phyloP scores from a whole-genome alignment of 2,113 vertebrate genomes.

The Cariama cristata region DNA sequence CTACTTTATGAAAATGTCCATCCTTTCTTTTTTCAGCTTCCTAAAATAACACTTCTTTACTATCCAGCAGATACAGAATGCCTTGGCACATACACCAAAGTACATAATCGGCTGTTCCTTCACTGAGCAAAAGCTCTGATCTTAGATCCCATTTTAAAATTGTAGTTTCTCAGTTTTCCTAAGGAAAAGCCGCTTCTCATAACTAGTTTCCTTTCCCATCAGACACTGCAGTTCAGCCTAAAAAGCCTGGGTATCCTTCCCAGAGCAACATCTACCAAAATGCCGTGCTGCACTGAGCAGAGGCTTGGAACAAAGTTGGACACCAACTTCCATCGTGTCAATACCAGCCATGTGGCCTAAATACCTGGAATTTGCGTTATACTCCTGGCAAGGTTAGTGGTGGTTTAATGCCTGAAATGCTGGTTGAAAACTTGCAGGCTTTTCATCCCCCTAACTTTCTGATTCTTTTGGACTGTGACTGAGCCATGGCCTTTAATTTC shows the following conservation, averaged over 20 bases:
- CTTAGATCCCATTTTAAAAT: not conserved
- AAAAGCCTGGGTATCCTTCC: not conserved
- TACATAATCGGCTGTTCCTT: not conserved
- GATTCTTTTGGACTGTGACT: not conserved
- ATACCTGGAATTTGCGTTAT: not conserved
- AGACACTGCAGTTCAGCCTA: not conserved
- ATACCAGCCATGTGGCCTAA: not conserved
- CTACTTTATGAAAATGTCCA: not conserved
- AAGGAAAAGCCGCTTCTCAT: not conserved
- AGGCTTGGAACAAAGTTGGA: not conserved
- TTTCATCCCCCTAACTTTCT: not conserved
- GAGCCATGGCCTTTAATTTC: not conserved
- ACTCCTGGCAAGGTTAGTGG: not conserved
- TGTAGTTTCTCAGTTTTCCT: not conserved
- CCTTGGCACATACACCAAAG: not conserved
- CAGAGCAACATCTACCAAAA: not conserved
- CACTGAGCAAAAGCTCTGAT: not conserved
- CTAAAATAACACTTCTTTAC: not conserved
- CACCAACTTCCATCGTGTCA: not conserved
- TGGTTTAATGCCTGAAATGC: not conserved
- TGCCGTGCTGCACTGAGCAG: not conserved
- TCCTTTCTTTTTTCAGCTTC: not conserved
- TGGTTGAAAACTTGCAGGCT: not conserved
- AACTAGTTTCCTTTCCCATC: not conserved
- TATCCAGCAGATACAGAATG: not conserved